Base-by-base conservation (phyloP, 2,888 invertebrate genomes). In the Charanyca ferruginea region DNA sequence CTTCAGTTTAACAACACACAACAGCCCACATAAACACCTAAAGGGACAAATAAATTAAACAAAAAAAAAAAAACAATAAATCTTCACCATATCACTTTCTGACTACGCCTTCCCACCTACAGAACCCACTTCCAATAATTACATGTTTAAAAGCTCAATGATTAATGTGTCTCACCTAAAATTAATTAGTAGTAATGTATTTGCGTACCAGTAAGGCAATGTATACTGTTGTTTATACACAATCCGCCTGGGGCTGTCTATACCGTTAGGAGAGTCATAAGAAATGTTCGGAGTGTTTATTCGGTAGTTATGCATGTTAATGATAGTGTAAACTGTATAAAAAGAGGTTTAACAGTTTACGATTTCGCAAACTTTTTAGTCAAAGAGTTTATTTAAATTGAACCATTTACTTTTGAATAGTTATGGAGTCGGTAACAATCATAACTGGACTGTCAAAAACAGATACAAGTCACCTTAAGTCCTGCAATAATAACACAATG, bases 171-270 rank as follows among this genome's bases (percentile, higher is more conserved):
- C 42, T 58, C 58, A 55, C 54, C 57, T 58, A 76, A 82, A 71
- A 83, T 83, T 81, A 83, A 80, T 83, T 79, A 79, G 75, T 73
- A 42, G 38, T 70, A 78, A 77, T 81, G 73, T 70, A 68, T 83
- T 73, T 73, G 66, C 28, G 63, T 54, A 52, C 54, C 47, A 72
- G 77, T 79, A 79, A 80, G 75, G 80, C 73, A 83, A 77, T 78
- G 73, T 73, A 76, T 81, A 79, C 60, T 64, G 52, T 53, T 51
- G 58, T 61, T 55, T 44, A 49, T 53, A 23, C 35, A 52, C 57
- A 61, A 18, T 32, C 13, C 1, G 63, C 76, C 52, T 28, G 25
- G 11, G 69, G 76, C 79, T 9, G 59, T 48, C 32, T 52, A 45
- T 58, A 73, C 72, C 52, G 81, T 71, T 80, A 73, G 22, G 49